Evolutionary conservation across 2,797 vertebrate genomes (phyloP).

Genomic region (Buceros bicornis): DNA sequence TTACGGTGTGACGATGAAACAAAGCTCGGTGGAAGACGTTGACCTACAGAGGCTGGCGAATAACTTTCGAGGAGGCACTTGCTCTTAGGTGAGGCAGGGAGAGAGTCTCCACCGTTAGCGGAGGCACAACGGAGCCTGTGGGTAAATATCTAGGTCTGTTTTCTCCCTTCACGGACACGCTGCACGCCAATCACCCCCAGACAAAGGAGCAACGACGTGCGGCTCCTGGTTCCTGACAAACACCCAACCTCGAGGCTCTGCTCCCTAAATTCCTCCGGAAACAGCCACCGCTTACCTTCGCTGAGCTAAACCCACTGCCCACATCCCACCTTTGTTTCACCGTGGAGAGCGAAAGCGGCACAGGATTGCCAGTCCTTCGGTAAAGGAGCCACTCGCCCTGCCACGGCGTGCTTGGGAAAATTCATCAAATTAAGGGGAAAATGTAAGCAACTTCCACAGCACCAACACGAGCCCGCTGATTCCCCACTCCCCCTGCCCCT

Average conservation of each 20-base stretch:
- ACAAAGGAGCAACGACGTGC: slow-evolving; percentile 63
- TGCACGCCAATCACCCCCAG: slow-evolving; percentile 55
- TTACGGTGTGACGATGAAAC: not conserved
- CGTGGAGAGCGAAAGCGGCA: not conserved
- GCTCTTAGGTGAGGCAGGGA: slow-evolving; percentile 15
- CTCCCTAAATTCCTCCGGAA: not conserved
- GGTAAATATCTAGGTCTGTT: not conserved
- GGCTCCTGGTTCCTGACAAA: slow-evolving; percentile 35
- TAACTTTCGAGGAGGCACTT: not conserved
- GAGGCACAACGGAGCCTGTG: not conserved
- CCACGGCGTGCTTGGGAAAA: slow-evolving; percentile 22
- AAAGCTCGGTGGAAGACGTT: slow-evolving; percentile 50
- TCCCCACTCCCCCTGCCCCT: not conserved
- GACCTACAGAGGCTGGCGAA: slow-evolving; percentile 48
- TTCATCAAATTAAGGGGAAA: slow-evolving; percentile 42
- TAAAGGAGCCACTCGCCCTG: slow-evolving; percentile 2
- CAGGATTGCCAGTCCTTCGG: not conserved
- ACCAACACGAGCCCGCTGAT: not conserved
- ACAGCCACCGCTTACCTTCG: slow-evolving; percentile 2
- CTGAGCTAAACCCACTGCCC: not conserved
- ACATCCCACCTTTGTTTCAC: not conserved
- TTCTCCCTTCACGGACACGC: slow-evolving; percentile 13
- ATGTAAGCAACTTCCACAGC: slow-evolving; percentile 10
- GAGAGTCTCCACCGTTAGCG: not conserved
- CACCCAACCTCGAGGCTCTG: not conserved